Conservation (phyloP, 2,888 invertebrate species). For the Andricus quercusramuli region DNA sequence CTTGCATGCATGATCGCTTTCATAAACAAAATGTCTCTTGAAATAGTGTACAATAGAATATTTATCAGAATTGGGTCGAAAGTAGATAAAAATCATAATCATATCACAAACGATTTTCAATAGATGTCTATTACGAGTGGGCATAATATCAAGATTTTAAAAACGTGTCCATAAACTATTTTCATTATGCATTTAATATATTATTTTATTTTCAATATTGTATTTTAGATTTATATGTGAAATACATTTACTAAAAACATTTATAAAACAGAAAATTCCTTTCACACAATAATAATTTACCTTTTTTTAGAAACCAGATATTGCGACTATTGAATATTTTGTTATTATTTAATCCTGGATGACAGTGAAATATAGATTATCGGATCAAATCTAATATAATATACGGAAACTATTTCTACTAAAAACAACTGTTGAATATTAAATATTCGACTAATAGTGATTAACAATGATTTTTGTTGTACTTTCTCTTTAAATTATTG, state of each 20-base stretch:
- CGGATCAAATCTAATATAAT: not conserved
- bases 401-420: not conserved
- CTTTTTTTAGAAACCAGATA: too few species aligned
- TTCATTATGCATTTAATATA: not conserved
- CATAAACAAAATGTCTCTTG: not conserved
- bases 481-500: too few species aligned
- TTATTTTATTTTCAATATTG: not conserved
- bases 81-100: not conserved
- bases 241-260: not conserved
- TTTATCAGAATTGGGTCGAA: not conserved
- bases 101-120: not conserved
- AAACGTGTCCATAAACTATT: not conserved
- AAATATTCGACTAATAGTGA: too few species aligned
- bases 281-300: not conserved
- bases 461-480: too few species aligned
- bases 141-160: not conserved
- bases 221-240: not conserved
- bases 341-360: not conserved
- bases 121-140: not conserved
- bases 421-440: too few species aligned
- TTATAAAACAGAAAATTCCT: not conserved
- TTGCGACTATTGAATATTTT: not conserved
- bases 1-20: slow-evolving; percentile 5
- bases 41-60: slow-evolving; percentile 1
- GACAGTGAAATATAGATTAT: not conserved